These are phyloP conservation scores for Galbula dea DNA, from an alignment of 2,113 vertebrate genomes.

Conservation along the genomic window DNA sequence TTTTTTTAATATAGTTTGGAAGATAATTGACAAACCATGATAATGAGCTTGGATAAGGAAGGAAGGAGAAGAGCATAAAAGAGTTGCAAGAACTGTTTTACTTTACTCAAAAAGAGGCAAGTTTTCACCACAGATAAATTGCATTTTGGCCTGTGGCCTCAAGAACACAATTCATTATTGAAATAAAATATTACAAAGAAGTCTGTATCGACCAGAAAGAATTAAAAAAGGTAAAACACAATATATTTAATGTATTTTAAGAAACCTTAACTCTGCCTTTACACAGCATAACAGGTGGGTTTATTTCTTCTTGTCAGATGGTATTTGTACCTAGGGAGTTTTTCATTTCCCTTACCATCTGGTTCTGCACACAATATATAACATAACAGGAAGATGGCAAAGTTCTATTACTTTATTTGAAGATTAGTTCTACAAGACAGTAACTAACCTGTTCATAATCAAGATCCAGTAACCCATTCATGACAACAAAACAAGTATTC, in stretches of 20 bases:
- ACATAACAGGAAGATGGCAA: constrained; percentile 10
- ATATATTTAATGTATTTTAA: not conserved
- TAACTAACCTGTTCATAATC: not conserved
- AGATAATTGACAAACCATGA: constrained; percentile 71
- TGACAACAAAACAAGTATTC: not conserved
- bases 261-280: not conserved
- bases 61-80: constrained; percentile 6
- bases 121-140: not conserved
- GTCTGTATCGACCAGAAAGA: not conserved
- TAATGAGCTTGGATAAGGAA: constrained; percentile 50
- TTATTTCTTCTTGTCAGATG: constrained; percentile 46
- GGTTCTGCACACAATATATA: not conserved
- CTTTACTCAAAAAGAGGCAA: constrained; percentile 47
- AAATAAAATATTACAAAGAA: not conserved
- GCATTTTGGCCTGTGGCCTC: not conserved
- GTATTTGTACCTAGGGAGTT: constrained; percentile 42
- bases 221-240: not conserved
- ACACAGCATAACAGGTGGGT: constrained; percentile 12
- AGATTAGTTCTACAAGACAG: not conserved
- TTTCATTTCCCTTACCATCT: constrained; percentile 23
- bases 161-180: not conserved
- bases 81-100: constrained; percentile 25
- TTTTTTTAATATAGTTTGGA: constrained; percentile 66
- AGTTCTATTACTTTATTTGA: not conserved
- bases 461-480: not conserved